Percentiles rank a stretch among this genome's conserved stretches.
phyloP scores from a whole-genome alignment of 2,113 vertebrate species.

The Sapajus apella region DNA sequence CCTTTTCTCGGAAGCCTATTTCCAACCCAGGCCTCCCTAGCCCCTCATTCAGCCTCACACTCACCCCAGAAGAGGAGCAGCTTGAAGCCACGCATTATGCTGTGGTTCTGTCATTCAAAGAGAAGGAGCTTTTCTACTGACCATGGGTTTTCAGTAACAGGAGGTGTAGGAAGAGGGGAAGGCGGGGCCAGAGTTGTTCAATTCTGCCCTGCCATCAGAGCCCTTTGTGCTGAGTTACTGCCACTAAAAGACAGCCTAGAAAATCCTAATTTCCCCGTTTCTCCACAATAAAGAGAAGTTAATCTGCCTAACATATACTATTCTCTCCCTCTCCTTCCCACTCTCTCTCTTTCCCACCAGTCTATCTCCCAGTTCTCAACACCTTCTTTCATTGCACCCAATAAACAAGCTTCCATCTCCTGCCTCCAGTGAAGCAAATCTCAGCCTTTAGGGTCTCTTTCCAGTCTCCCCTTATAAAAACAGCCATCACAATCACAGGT shows the following conservation, averaged over 20 bases:
- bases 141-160: not conserved
- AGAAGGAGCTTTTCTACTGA: not conserved
- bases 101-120: not conserved
- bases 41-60: not conserved
- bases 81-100: not conserved
- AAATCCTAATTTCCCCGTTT: not conserved
- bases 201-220: not conserved
- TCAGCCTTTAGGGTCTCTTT: too few species aligned
- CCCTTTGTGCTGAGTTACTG: constrained; percentile 20
- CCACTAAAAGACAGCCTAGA: not conserved
- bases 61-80: constrained; percentile 64
- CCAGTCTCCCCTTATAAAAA: not conserved
- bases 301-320: rapidly evolving
- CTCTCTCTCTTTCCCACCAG: not conserved
- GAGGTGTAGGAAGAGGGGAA: not conserved
- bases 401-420: rapidly evolving
- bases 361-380: not conserved
- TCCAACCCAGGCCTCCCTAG: not conserved
- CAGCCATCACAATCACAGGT: rapidly evolving
- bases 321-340: not conserved
- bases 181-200: constrained; percentile 17
- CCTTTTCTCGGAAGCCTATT: rapidly evolving
- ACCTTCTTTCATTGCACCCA: not conserved
- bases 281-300: not conserved
- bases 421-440: not conserved